These are phyloP conservation scores for Bungarus multicinctus DNA, from an alignment of 2,113 vertebrate species.

Conservation along the genomic window DNA sequence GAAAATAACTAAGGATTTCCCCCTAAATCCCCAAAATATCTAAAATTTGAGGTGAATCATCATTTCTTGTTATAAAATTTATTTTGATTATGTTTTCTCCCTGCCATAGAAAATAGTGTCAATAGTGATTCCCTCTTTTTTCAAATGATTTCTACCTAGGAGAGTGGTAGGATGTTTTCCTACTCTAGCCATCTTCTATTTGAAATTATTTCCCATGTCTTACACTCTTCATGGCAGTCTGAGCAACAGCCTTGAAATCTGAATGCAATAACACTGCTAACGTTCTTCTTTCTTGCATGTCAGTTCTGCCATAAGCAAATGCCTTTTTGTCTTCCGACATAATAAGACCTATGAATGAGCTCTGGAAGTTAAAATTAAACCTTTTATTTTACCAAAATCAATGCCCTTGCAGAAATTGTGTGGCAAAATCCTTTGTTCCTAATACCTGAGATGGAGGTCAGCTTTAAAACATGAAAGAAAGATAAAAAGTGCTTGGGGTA, in stretches of 20 bases:
- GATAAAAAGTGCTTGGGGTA: neutral
- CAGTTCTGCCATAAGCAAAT: neutral
- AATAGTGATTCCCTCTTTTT: neutral
- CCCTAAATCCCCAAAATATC: neutral
- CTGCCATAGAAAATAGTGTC: neutral
- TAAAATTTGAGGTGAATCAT: neutral
- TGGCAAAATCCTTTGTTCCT: neutral
- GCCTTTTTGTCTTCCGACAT: slow-evolving; percentile 17
- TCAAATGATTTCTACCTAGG: neutral
- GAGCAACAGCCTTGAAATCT: neutral
- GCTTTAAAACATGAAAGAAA: neutral
- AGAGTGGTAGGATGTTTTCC: neutral
- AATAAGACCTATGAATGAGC: slow-evolving; percentile 1
- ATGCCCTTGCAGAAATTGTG: slow-evolving; percentile 1
- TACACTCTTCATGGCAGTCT: neutral
- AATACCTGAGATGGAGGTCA: neutral
- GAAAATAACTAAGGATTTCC: neutral
- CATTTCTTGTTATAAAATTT: neutral
- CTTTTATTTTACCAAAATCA: slow-evolving; percentile 11
- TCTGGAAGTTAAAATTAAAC: slow-evolving; percentile 22
- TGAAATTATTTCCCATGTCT: neutral
- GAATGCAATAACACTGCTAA: neutral
- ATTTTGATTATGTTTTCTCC: neutral
- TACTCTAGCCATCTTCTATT: neutral
- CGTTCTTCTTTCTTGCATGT: neutral